Conservation (phyloP, 2,888 invertebrate species). For the Eulithis prunata region DNA sequence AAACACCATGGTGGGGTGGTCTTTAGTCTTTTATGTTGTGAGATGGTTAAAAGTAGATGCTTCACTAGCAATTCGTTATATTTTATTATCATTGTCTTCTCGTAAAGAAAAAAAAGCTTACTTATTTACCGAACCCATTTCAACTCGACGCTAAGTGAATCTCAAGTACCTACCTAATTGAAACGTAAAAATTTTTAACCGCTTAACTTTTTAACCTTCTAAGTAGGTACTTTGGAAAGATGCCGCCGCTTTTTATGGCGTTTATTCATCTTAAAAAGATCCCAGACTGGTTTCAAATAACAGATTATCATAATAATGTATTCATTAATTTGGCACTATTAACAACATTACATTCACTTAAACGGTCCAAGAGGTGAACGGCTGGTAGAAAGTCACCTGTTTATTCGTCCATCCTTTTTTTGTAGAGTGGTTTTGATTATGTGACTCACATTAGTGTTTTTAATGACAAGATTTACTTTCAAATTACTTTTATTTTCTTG, state of each 20-base stretch:
- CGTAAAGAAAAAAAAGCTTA: neutral
- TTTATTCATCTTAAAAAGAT: conserved; percentile 2
- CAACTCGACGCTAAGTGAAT: conserved; percentile 9
- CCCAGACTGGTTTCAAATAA: conserved; percentile 12
- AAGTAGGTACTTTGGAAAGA: conserved; percentile 2
- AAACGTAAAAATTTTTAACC: conserved; percentile 4
- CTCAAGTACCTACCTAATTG: conserved; percentile 5
- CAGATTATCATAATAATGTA: conserved; percentile 12
- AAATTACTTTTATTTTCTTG: conserved; percentile 7
- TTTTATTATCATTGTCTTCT: too few species aligned
- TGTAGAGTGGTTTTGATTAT: conserved; percentile 8
- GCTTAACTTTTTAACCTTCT: conserved; percentile 9
- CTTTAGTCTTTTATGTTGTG: too few species aligned
- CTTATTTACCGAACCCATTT: conserved; percentile 3
- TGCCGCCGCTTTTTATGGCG: conserved; percentile 3
- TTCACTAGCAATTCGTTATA: too few species aligned
- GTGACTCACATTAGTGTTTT: conserved; percentile 5
- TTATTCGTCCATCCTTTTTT: conserved; percentile 21
- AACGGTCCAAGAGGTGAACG: conserved; percentile 19
- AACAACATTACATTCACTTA: conserved; percentile 28
- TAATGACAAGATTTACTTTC: conserved; percentile 17
- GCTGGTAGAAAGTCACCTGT: conserved; percentile 24
- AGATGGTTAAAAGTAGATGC: too few species aligned
- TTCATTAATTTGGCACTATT: conserved; percentile 24
- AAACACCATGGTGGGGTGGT: too few species aligned